Percentiles rank a stretch among this genome's conserved stretches.
Evolutionary conservation across 2,797 vertebrate genomes (phyloP).

Genomic region (Sciurus carolinensis): DNA sequence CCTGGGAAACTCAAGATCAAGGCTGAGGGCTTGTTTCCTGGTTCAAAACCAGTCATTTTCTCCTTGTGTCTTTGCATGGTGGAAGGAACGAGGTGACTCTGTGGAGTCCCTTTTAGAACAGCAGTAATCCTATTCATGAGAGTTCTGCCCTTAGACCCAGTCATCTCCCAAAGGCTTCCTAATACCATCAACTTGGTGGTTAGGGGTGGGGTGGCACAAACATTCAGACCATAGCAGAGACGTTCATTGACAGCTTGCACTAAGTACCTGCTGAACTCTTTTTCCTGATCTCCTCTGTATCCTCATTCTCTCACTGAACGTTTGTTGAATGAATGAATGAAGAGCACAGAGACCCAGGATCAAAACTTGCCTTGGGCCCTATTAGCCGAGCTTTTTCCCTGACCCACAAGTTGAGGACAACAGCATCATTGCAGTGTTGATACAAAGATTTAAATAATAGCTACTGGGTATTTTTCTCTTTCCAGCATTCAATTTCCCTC

Average conservation of each 20-base stretch:
- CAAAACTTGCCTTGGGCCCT: neutral
- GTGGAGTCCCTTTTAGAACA: neutral
- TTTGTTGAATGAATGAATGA: slow-evolving; percentile 50
- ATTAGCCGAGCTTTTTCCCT: slow-evolving; percentile 13
- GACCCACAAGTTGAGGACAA: neutral
- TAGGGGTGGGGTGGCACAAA: neutral
- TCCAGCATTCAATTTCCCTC: neutral
- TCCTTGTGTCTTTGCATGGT: neutral
- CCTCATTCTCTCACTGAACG: neutral
- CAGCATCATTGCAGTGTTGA: neutral
- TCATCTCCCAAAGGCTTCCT: neutral
- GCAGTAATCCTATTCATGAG: neutral
- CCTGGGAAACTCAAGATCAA: neutral
- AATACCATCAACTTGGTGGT: neutral
- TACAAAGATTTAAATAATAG: neutral
- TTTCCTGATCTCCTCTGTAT: neutral
- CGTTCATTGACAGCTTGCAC: neutral
- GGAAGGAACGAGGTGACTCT: neutral
- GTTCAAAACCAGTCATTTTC: neutral
- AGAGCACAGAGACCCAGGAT: neutral
- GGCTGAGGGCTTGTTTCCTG: neutral
- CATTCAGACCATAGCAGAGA: neutral
- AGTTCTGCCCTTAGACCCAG: neutral
- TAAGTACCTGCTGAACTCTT: neutral
- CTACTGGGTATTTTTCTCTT: slow-evolving; percentile 36